phyloP scores from a whole-genome alignment of 2,797 vertebrate genomes.

The Acropternis orthonyx region DNA sequence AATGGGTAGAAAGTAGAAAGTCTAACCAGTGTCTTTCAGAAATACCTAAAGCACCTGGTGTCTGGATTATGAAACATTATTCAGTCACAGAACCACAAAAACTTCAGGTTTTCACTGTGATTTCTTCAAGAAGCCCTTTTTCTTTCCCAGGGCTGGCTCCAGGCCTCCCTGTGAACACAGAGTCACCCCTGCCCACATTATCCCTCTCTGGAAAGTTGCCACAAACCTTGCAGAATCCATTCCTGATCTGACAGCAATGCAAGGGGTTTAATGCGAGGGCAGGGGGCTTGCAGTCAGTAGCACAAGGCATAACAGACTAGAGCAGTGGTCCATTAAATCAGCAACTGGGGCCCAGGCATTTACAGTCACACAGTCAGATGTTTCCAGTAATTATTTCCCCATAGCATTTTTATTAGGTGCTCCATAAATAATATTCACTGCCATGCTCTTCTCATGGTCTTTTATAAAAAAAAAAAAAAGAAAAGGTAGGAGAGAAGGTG shows the following conservation, averaged over 20 bases:
- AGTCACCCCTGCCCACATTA: conserved; percentile 23
- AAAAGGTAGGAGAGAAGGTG: not conserved
- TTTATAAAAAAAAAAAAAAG: not conserved
- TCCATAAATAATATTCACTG: conserved; percentile 79
- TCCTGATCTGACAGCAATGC: not conserved
- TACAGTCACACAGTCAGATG: conserved; percentile 76
- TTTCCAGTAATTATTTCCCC: conserved; percentile 81
- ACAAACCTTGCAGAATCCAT: conserved; percentile 21
- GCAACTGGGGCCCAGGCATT: conserved; percentile 68
- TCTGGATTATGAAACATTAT: not conserved
- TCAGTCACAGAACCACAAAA: not conserved
- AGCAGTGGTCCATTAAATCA: conserved; percentile 73
- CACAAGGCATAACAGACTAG: conserved; percentile 59
- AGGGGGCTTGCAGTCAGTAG: conserved; percentile 54
- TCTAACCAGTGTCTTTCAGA: not conserved
- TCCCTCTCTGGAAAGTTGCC: conserved; percentile 59
- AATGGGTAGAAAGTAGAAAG: not conserved
- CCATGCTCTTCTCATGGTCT: conserved; percentile 53
- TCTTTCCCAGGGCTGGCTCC: not conserved
- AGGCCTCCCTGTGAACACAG: conserved; percentile 23
- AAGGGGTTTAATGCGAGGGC: conserved; percentile 54
- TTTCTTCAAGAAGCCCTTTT: not conserved
- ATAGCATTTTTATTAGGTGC: conserved; percentile 79
- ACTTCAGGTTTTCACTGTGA: not conserved
- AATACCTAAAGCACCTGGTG: not conserved